Base-by-base conservation (phyloP, 2,113 vertebrate species). In the Halichoerus grypus region DNA sequence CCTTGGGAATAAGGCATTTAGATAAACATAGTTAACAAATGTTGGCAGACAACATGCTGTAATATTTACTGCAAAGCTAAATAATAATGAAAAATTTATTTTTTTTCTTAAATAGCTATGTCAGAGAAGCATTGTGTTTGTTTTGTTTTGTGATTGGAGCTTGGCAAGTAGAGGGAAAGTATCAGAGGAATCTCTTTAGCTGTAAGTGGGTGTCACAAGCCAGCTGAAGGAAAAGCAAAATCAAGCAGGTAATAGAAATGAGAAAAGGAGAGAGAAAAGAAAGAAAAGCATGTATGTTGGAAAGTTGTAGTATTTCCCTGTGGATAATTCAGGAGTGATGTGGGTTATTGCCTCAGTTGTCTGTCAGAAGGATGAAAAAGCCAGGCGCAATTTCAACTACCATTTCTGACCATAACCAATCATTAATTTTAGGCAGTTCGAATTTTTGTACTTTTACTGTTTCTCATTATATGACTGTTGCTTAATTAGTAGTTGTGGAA, bases 401-500 rank as follows among this genome's bases (percentile, higher is more conserved):
- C 28, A 36, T 82, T 93, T 96, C 76, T 91, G 57, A 63, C 51
- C 31, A 26, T 71, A 46, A 36, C 19, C 46, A 36, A 51, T 65
- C 28, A 81, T 39, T 82, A 36, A 84, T 74, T 84, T 83, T 89
- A 90, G 55, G 42, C 7, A 57, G 76, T 87, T 93, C 18, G 85
- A 77, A 74, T 79, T 93, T 46, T 76, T 76, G 24, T 46, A 69
- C 63, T n/a, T 59, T 83, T 77, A 82, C 11, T 55, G 49, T 63
- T 57, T 94, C 71, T 86, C 12, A n/a, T 42, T 77, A 39, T 71
- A 67, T 93, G 53, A 85, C 42, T 84, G 15, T 91, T 91, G 65
- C 21, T 88, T 96, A 82, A 89, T 94, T 94, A 90, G 69, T 95
- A 95, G 31, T 89, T 96, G 16, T 88, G 74, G 59, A 81, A 89